A percentile compares a stretch with the other conserved stretches of the same genome.
Evolutionary conservation across 1,140 invertebrate species (phyloP).

Genomic region (Chymomyza costata): DNA sequence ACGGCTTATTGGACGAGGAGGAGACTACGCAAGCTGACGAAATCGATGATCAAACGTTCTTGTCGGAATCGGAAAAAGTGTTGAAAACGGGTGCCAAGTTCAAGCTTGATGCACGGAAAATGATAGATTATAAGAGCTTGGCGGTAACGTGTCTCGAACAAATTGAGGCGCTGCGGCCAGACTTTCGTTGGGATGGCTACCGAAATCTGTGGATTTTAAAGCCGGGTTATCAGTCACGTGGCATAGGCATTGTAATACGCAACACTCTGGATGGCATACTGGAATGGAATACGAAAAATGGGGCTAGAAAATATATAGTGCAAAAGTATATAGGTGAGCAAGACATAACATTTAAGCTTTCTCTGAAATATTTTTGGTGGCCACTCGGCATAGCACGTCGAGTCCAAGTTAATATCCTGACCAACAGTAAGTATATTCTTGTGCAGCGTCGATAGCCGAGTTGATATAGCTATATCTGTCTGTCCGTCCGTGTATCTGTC

Average conservation of each 20-base stretch:
- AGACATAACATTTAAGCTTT: no score
- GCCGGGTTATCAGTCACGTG: slow-evolving; percentile 87
- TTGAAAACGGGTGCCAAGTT: slow-evolving; percentile 72
- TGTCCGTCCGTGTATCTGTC: no score
- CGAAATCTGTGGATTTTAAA: slow-evolving; percentile 95
- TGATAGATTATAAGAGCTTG: slow-evolving; percentile 76
- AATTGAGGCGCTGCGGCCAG: slow-evolving; percentile 79
- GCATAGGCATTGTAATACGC: slow-evolving; percentile 83
- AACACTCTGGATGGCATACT: slow-evolving; percentile 79
- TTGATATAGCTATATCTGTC: not conserved
- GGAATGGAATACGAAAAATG: slow-evolving; percentile 77
- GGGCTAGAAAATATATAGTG: slow-evolving; percentile 85
- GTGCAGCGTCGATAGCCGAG: not conserved
- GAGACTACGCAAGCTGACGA: slow-evolving; percentile 32
- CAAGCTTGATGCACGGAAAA: slow-evolving; percentile 62
- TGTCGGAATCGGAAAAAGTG: slow-evolving; percentile 75
- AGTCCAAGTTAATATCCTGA: no score
- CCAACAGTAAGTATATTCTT: no score
- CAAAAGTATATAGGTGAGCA: slow-evolving; percentile 92
- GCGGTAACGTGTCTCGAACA: slow-evolving; percentile 78
- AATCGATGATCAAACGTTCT: slow-evolving; percentile 83
- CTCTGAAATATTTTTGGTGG: no score
- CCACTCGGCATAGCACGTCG: no score
- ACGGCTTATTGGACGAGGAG: slow-evolving; percentile 1
- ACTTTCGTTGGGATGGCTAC: slow-evolving; percentile 79